phyloP scores from a whole-genome alignment of 1,140 invertebrate species.

The Meloidogyne chitwoodi region DNA sequence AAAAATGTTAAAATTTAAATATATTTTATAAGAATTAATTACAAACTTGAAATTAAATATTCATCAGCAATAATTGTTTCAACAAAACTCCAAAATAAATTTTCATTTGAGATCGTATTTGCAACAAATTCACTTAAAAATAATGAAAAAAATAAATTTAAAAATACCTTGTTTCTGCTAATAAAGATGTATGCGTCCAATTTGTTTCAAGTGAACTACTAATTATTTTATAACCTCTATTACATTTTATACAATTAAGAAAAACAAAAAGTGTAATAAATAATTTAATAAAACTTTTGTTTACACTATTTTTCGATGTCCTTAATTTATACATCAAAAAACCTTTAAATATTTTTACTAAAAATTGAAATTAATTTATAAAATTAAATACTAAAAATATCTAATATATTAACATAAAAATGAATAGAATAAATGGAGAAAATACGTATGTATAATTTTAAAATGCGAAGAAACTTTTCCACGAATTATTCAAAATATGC shows the following conservation, averaged over 20 bases:
- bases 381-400: too few species aligned
- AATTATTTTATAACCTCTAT: slow-evolving; percentile 36
- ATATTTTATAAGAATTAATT: slow-evolving; percentile 24
- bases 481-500: too few species aligned
- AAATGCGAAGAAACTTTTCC: too few species aligned
- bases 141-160: not conserved
- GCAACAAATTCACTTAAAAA: slow-evolving; percentile 1
- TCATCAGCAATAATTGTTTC: not conserved
- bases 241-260: not conserved
- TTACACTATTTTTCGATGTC: not conserved
- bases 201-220: slow-evolving; percentile 46
- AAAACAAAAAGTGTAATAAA: not conserved
- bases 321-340: not conserved
- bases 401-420: too few species aligned
- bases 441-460: too few species aligned
- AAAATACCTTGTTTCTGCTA: slow-evolving; percentile 55
- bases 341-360: not conserved
- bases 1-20: slow-evolving; percentile 55
- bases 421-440: too few species aligned
- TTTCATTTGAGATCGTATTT: slow-evolving; percentile 14
- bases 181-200: slow-evolving; percentile 55
- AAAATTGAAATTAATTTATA: not conserved
- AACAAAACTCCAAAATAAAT: slow-evolving; percentile 13
- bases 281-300: not conserved
- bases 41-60: not conserved